Evolutionary conservation across 2,113 vertebrate genomes (phyloP), one percentile per base, ranked within the genome.

Genomic region (Dicaeum eximium): DNA sequence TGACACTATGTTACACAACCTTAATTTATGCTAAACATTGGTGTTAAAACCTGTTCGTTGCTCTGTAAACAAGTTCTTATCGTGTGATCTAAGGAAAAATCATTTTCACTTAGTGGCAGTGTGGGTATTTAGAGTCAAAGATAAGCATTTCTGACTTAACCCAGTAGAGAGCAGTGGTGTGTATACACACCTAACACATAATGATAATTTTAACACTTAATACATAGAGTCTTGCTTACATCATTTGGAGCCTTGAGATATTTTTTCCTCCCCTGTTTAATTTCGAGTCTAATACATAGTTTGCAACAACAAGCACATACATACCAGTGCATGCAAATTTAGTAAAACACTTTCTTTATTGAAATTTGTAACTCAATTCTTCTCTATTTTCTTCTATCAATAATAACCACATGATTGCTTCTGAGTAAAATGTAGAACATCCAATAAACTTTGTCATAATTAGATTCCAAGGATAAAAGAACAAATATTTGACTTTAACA

Each of bases 91-190:
- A 65, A 65, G 53, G 48, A 74, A 90, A 94, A 94, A 86, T 67
- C 0, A 42, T 88, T 95, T 94, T 86, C 35, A 44, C 30, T 78
- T 92, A 57, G 42, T 75, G 0, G 4, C 0, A 3, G 11, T 48
- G 23, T 28, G 81, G 86, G 69, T 53, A 74, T 71, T 77, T 88
- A 67, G 44, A 75, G 85, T 64, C 69, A 84, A 74, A 94, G 60
- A 75, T 92, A 88, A 96, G 82, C 85, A 94, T 88, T 95, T 95
- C 94, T 96, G 72, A 81, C 37, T 93, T 92, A 90, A 94, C 92
- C 94, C 95, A 96, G 94, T 94, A 92, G 95, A 96, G 93, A 96
- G 92, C 95, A 96, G 80, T 96, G 95, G 86, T 95, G 93, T 94
- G 86, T 93, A 69, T 84, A 81, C 25, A 75, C 57, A 14, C 82